Percentiles rank a stretch among this genome's conserved stretches.
These are phyloP conservation scores for Eupithecia subfuscata DNA, from an alignment of 2,888 invertebrate species.

Conservation along the genomic window DNA sequence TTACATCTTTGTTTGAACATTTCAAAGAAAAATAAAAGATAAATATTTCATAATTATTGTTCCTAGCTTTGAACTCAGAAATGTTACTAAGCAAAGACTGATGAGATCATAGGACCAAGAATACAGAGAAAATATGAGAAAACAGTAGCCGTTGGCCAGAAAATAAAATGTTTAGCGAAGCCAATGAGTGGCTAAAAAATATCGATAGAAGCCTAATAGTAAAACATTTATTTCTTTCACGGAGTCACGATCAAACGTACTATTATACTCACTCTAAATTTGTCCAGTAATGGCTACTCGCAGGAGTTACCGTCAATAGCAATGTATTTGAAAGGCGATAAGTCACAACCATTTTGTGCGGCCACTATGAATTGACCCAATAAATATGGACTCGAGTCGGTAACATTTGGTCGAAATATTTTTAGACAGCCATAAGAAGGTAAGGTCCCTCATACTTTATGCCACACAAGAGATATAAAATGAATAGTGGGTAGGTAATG, in stretches of 20 bases:
- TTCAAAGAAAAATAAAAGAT: not conserved
- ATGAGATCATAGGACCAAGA: not conserved
- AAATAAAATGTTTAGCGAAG: not conserved
- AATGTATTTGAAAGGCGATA: slow-evolving; percentile 64
- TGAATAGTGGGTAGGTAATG: not conserved
- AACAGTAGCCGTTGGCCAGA: not conserved
- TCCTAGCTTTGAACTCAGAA: not conserved
- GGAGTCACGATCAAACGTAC: slow-evolving; percentile 34
- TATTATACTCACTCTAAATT: slow-evolving; percentile 60
- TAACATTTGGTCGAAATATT: slow-evolving; percentile 60
- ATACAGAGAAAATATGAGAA: not conserved
- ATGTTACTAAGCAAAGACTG: not conserved
- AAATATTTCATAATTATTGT: not conserved
- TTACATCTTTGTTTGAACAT: not conserved
- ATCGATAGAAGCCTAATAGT: slow-evolving; percentile 17
- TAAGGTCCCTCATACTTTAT: slow-evolving; percentile 1
- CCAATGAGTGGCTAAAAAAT: not conserved
- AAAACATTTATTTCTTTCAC: slow-evolving; percentile 32
- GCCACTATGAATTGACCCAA: slow-evolving; percentile 60
- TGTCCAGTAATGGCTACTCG: slow-evolving; percentile 58
- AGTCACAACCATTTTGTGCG: slow-evolving; percentile 62
- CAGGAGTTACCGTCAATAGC: slow-evolving; percentile 61
- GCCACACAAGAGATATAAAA: not conserved
- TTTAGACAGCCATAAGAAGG: slow-evolving; percentile 22
- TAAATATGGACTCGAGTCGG: slow-evolving; percentile 64